Conservation (phyloP, 2,113 vertebrate genomes). For the Myotis lucifugus region DNA sequence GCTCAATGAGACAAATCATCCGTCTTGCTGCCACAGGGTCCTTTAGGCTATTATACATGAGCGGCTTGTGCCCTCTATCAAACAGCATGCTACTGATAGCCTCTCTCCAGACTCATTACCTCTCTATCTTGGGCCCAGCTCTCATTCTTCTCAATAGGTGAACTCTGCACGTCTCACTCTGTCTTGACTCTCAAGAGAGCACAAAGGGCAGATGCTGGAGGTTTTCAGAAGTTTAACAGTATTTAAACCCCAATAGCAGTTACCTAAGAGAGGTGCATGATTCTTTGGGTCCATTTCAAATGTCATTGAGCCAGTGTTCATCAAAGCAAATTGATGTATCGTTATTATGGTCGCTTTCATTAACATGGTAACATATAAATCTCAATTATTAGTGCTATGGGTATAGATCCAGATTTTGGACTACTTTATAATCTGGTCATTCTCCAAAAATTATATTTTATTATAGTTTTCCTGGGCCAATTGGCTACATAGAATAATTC, state of each 20-base stretch:
- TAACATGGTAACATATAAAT: not conserved
- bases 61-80: not conserved
- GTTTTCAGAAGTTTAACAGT: not conserved
- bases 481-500: not conserved
- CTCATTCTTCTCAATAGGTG: not conserved
- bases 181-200: not conserved
- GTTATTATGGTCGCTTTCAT: not conserved
- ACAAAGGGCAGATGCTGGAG: not conserved
- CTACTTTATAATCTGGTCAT: not conserved
- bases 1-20: not conserved
- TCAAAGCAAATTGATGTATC: not conserved
- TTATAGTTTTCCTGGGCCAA: not conserved
- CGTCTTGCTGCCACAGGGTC: not conserved
- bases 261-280: not conserved
- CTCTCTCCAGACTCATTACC: fast-evolving
- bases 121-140: fast-evolving
- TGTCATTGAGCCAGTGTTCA: not conserved
- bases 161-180: not conserved
- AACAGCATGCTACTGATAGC: too few species aligned
- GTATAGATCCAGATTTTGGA: not conserved
- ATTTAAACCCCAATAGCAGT: not conserved
- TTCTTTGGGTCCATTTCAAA: not conserved
- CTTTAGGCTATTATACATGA: too few species aligned
- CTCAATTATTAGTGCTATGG: not conserved
- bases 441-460: not conserved